phyloP scores from a whole-genome alignment of 1,140 invertebrate species.

The Papilio polytes region DNA sequence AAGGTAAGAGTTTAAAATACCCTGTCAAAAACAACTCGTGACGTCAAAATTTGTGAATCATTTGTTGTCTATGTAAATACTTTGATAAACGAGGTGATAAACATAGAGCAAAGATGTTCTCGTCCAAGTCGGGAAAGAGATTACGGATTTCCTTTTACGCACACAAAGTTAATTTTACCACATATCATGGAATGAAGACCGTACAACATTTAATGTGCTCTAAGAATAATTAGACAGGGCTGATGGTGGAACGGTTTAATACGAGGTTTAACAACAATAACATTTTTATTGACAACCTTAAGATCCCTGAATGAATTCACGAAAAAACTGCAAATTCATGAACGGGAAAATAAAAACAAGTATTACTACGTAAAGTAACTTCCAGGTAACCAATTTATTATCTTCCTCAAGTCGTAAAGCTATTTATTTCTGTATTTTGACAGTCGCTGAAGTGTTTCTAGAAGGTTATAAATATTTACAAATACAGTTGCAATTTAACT shows the following conservation, averaged over 20 bases:
- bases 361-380: neutral
- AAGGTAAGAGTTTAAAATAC: neutral
- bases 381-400: neutral
- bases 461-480: neutral
- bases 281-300: no score
- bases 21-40: neutral
- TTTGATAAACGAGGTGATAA: constrained; percentile 18
- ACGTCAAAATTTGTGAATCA: neutral
- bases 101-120: constrained; percentile 4
- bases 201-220: neutral
- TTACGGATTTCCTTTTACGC: neutral
- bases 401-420: neutral
- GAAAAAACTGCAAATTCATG: neutral
- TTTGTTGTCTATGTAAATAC: constrained; percentile 5
- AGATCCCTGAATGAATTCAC: no score
- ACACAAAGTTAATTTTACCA: neutral
- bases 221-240: neutral
- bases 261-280: no score
- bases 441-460: neutral
- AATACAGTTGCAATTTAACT: neutral
- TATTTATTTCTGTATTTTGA: neutral
- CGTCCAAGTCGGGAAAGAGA: neutral
- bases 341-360: neutral
- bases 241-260: no score
- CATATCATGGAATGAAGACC: neutral